Conservation (phyloP, 1,140 invertebrate species). For the Limonius californicus region DNA sequence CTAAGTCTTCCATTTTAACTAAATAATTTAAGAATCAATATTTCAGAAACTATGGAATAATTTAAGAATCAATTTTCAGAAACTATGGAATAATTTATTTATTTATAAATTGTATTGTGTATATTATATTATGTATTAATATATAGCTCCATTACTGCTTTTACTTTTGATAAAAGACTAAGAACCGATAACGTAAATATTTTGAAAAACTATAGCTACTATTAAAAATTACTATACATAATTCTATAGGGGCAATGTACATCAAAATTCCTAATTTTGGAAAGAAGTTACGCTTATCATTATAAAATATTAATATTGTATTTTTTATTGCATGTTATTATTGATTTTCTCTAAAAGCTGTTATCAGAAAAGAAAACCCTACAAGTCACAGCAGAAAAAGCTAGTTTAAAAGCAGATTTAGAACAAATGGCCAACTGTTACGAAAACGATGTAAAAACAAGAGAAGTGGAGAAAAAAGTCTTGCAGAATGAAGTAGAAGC, state of each 20-base stretch:
- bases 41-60: no score
- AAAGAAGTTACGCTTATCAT: conserved; percentile 30
- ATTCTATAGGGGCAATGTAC: conserved; percentile 29
- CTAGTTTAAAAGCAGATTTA: conserved; percentile 43
- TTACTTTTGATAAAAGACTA: no score
- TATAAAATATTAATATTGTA: neutral
- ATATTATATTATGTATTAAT: no score
- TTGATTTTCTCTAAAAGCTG: no score
- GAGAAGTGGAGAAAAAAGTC: conserved; percentile 41
- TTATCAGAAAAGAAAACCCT: conserved; percentile 46
- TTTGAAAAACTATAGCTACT: conserved; percentile 35
- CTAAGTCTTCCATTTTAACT: no score
- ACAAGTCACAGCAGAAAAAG: conserved; percentile 42
- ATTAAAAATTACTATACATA: conserved; percentile 26
- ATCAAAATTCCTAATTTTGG: conserved; percentile 37
- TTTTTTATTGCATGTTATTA: no score
- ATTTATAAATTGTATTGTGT: no score
- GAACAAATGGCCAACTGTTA: conserved; percentile 43
- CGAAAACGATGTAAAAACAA: conserved; percentile 42
- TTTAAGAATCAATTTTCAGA: no score
- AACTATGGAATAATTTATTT: no score
- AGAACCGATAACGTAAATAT: conserved; percentile 29
- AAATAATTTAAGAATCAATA: no score
- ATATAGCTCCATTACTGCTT: no score
- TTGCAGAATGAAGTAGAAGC: conserved; percentile 39